phyloP scores from a whole-genome alignment of 2,113 vertebrate genomes.

The Symphodus melops region DNA sequence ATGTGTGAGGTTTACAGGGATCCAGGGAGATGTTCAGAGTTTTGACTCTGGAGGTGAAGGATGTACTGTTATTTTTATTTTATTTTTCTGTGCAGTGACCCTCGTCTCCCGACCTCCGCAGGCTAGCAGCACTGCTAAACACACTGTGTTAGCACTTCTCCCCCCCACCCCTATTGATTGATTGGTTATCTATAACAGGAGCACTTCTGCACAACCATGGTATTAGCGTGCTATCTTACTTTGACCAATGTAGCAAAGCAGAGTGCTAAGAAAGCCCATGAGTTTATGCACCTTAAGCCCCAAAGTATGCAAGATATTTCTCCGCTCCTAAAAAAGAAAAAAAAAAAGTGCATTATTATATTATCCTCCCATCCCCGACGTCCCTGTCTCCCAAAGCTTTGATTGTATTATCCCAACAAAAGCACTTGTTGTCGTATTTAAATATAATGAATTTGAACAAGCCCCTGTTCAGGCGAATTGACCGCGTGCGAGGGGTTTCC shows the following conservation, averaged over 20 bases:
- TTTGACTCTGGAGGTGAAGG: conserved; percentile 29
- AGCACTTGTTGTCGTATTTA: conserved; percentile 80
- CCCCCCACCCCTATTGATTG: conserved; percentile 37
- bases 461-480: conserved; percentile 60
- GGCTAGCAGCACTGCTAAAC: conserved; percentile 38
- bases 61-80: neutral
- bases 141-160: conserved; percentile 47
- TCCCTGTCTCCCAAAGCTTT: conserved; percentile 70
- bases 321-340: conserved; percentile 47
- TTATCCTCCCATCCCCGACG: conserved; percentile 21
- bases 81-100: conserved; percentile 50
- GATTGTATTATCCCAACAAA: conserved; percentile 77
- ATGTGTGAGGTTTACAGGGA: conserved; percentile 36
- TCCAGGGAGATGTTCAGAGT: conserved; percentile 32
- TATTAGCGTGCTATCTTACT: conserved; percentile 63
- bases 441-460: conserved; percentile 55
- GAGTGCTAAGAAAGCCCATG: conserved; percentile 61
- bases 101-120: conserved; percentile 1
- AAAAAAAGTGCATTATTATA: conserved; percentile 61
- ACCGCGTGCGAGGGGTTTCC: conserved; percentile 42
- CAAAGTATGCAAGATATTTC: conserved; percentile 74
- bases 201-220: conserved; percentile 62
- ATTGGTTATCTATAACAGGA: conserved; percentile 70
- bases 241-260: conserved; percentile 76
- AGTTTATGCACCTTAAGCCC: conserved; percentile 84